Evolutionary conservation across 2,113 vertebrate species (phyloP).

Genomic region (Ammodytes dubius): DNA sequence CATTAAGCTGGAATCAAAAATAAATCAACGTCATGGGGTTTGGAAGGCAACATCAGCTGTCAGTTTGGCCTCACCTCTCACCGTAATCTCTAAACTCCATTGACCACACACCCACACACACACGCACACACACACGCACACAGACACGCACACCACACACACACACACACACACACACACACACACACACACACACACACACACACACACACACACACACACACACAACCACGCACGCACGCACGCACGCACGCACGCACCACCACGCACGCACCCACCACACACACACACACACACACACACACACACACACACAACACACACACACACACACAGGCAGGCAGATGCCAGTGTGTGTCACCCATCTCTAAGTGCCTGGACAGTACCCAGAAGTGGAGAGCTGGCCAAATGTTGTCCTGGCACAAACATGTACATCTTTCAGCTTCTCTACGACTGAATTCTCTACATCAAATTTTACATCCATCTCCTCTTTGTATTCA

Average conservation of each 20-base stretch:
- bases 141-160: conserved; percentile 22
- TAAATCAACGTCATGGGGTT: conserved; percentile 79
- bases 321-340: conserved; percentile 60
- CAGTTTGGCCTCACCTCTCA: conserved; percentile 74
- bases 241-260: conserved; percentile 26
- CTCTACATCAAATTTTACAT: conserved; percentile 50
- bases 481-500: conserved; percentile 32
- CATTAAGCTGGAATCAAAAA: conserved; percentile 75
- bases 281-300: conserved; percentile 17
- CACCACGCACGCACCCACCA: conserved; percentile 28
- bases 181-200: conserved; percentile 16
- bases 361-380: conserved; percentile 72
- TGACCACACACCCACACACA: conserved; percentile 62
- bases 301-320: conserved; percentile 19
- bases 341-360: conserved; percentile 76
- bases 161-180: conserved; percentile 31
- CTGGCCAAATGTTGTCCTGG: conserved; percentile 76
- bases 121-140: conserved; percentile 27
- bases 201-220: too few species aligned
- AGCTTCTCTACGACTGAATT: conserved; percentile 57
- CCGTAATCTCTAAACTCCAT: conserved; percentile 76
- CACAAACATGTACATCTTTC: conserved; percentile 61
- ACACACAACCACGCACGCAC: conserved; percentile 38
- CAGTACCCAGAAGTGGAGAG: conserved; percentile 58
- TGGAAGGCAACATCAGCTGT: conserved; percentile 77